phyloP scores from a whole-genome alignment of 2,797 vertebrate species.

The Peromyscus eremicus region DNA sequence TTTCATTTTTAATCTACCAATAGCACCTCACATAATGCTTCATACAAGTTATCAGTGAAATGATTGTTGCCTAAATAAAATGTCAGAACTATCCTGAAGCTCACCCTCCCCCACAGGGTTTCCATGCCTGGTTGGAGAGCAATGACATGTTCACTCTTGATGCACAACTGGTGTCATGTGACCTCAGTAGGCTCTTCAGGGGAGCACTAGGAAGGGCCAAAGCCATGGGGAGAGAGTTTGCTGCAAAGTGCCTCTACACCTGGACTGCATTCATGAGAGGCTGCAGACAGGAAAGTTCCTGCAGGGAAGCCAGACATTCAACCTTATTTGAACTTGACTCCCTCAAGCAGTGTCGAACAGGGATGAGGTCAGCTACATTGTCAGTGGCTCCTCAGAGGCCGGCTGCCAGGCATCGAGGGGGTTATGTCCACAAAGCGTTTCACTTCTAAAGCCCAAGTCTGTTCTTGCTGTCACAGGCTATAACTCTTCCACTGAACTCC shows the following conservation, averaged over 20 bases:
- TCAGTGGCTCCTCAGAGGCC: slow-evolving; percentile 78
- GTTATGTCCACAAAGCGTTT: slow-evolving; percentile 82
- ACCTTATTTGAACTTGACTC: slow-evolving; percentile 84
- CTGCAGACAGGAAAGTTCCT: slow-evolving; percentile 81
- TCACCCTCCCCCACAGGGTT: neutral
- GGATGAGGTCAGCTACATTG: slow-evolving; percentile 31
- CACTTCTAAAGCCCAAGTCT: slow-evolving; percentile 82
- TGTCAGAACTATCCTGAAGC: neutral
- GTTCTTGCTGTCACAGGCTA: slow-evolving; percentile 82
- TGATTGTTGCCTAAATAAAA: slow-evolving; percentile 46
- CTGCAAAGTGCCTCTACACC: slow-evolving; percentile 75
- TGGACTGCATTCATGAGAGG: slow-evolving; percentile 81
- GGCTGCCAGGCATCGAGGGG: slow-evolving; percentile 64
- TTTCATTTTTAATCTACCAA: slow-evolving; percentile 35
- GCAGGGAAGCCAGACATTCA: slow-evolving; percentile 81
- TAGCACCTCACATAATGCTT: neutral
- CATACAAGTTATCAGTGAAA: neutral
- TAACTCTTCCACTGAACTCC: slow-evolving; percentile 81
- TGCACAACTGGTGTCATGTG: slow-evolving; percentile 65
- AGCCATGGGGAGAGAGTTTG: neutral
- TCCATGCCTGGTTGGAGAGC: slow-evolving; percentile 68
- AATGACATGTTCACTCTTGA: slow-evolving; percentile 57
- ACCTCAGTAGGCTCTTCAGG: slow-evolving; percentile 51
- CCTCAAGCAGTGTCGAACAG: slow-evolving; percentile 13
- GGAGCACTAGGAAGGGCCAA: slow-evolving; percentile 62